Evolutionary conservation across 2,113 vertebrate genomes (phyloP), one percentile per base, ranked within the genome.

Genomic region (Dendropsophus ebraccatus): DNA sequence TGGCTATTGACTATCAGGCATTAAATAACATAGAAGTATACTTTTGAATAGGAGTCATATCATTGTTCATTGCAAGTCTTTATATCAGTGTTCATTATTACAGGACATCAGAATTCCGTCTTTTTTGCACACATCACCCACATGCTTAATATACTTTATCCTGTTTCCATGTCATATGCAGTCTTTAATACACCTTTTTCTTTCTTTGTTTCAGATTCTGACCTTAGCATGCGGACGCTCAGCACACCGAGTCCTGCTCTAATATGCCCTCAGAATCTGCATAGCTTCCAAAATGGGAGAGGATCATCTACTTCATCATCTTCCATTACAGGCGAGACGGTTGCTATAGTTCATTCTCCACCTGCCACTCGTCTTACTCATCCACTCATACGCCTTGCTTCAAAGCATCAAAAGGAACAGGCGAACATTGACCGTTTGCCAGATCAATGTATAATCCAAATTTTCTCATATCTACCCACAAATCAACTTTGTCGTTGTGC

Each of bases 401-500:
- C 94, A 62, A 92, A 93, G 0, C 96, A 96, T 35, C 90, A 92
- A 88, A 96, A 96, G 88, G 95, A 96, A 28, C 94, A 94, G 83
- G 92, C 96, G 89, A 94, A 90, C 88, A 88, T 97, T 0, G 96
- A 99, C 88, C 93, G 95, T 47, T 96, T 99, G 19, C 97, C 97
- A 0, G 98, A 99, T 91, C 95, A 95, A 62, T 86, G 91, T 73
- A 90, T 99, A 85, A 91, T 99, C 80, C 96, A 96, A 87, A 90
- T 99, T 88, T 96, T 99, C 89, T 95, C 97, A 86, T 98, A 96
- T 86, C 95, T 99, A 73, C 95, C 96, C 41, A 99, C 98, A 90
- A 97, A 98, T 87, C 98, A 99, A 93, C 94, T 99, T 88, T 99
- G 98, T 90, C 97, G 96, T 84, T 98, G 98, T 0, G 96, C 97